Evolutionary conservation across 2,888 invertebrate genomes (phyloP).

Genomic region (Ochropleura plecta): DNA sequence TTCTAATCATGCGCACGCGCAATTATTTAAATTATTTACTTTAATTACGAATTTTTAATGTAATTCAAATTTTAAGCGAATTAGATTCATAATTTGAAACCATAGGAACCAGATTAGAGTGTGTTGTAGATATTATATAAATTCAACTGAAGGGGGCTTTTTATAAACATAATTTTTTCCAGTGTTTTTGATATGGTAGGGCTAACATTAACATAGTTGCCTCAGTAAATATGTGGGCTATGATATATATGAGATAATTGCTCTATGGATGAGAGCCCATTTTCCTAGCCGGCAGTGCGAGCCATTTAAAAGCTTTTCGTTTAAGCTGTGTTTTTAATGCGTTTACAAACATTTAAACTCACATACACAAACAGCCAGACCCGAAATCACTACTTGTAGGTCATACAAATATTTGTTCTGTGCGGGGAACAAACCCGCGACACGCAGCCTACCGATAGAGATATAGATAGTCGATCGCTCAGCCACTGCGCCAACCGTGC

Average conservation of each 20-base stretch:
- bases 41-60: conserved; percentile 35
- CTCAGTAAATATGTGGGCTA: background rate
- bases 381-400: too few relatives aligned
- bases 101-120: conserved; percentile 16
- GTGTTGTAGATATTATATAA: background rate
- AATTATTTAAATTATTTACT: conserved; percentile 60
- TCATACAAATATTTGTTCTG: too few relatives aligned
- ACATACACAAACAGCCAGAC: too few relatives aligned
- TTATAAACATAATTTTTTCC: too few relatives aligned
- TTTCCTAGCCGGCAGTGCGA: background rate
- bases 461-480: too few relatives aligned
- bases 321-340: too few relatives aligned
- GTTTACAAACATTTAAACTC: too few relatives aligned
- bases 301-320: too few relatives aligned
- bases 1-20: conserved; percentile 41
- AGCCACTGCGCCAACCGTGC: too few relatives aligned
- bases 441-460: too few relatives aligned
- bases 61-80: conserved; percentile 30
- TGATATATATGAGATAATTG: background rate
- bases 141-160: background rate
- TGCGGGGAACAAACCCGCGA: too few relatives aligned
- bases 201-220: background rate
- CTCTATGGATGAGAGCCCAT: background rate
- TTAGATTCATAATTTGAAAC: conserved; percentile 20
- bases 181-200: background rate